phyloP scores from a whole-genome alignment of 2,113 vertebrate species.

The Orthochromis indermauri region DNA sequence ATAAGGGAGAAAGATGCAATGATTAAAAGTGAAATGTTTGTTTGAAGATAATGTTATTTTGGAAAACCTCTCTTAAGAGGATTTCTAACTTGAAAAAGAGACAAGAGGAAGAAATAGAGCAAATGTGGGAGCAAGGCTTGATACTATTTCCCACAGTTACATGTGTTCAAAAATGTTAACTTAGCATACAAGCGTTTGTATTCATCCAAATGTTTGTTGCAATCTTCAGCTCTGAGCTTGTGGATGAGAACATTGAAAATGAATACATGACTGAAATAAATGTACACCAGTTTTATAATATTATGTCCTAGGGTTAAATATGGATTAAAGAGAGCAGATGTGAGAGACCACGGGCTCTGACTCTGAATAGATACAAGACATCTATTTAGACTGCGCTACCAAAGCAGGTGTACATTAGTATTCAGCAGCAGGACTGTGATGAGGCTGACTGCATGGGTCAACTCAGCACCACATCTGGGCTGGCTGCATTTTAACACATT shows the following conservation, averaged over 20 bases:
- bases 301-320: background rate
- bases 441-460: constrained; percentile 42
- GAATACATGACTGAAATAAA: constrained; percentile 1
- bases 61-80: constrained; percentile 69
- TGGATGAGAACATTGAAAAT: background rate
- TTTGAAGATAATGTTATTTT: constrained; percentile 80
- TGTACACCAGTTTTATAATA: background rate
- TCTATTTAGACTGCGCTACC: constrained; percentile 50
- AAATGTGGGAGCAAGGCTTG: constrained; percentile 50
- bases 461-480: constrained; percentile 58
- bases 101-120: constrained; percentile 50
- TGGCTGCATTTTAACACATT: constrained; percentile 20
- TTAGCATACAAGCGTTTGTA: background rate
- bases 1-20: constrained; percentile 66
- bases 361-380: constrained; percentile 55
- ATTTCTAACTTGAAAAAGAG: constrained; percentile 59
- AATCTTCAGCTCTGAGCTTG: background rate
- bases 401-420: constrained; percentile 70
- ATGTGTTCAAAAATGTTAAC: constrained; percentile 49
- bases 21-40: constrained; percentile 80
- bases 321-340: constrained; percentile 22
- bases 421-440: constrained; percentile 34
- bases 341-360: constrained; percentile 13
- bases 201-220: constrained; percentile 5
- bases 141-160: constrained; percentile 66